Evolutionary conservation across 2,113 vertebrate species (phyloP), one percentile per base, ranked within the genome.

Genomic region (Hypocryptadius cinnamomeus): DNA sequence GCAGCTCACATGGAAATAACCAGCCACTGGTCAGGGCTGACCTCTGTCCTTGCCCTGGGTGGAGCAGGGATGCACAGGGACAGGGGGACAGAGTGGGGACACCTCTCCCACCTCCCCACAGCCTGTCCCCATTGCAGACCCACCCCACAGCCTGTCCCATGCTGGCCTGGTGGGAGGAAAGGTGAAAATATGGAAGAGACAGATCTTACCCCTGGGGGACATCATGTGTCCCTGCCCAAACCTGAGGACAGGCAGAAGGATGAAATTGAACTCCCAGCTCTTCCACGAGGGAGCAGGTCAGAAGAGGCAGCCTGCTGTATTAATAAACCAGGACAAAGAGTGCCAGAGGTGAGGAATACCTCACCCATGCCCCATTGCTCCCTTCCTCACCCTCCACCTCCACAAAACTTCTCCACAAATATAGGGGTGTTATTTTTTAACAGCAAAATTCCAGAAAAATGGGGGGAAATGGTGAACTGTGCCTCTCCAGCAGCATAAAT

Each of bases 11-110:
- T 56, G 57, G 31, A 76, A 87, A 85, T 25, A 39, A 40, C 31
- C 12, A 40, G 4, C 12, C 80, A 16, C 5, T 0, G 1, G 9
- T 5, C 45, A 30, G 42, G 48, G 6, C 44, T 3, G 3, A 21
- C 14, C 39, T 60, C 31, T 35, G 40, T 33, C 53, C 47, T 69
- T 28, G 14, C 27, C 20, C 27, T 8, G 21, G 8, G 48, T 50
- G 10, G 1, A 71, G 64, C 59, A 40, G 56, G 54, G 78, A 35
- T 40, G 73, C 73, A 18, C 59, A 28, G 61, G 71, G 35, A 48
- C 81, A 40, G 60, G 18, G 35, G 25, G 2, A 60, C 81, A 42
- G 60, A 22, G 47, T 2, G 25, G 63, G 53, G 48, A 64, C 4
- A 1, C 25, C 16, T 64, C 39, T 57, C 14, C 24, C 28, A 13